Conservation (phyloP, 2,888 invertebrate species). For the Caenorhabditis angaria region DNA sequence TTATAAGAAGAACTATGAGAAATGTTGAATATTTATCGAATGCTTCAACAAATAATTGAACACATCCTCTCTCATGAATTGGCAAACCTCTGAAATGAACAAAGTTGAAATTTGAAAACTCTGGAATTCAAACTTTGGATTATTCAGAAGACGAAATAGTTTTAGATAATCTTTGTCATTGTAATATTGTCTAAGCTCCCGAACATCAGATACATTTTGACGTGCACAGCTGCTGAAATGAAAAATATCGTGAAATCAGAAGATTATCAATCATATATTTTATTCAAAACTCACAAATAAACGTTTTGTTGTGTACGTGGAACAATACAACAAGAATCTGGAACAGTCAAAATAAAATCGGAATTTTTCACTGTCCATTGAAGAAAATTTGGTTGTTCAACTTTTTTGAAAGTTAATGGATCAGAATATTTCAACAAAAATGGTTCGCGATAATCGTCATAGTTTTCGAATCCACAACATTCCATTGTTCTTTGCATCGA, state of each 20-base stretch:
- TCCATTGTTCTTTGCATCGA: neutral
- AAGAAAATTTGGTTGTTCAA: neutral
- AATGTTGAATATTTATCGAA: neutral
- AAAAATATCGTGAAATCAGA: no score
- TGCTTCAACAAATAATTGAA: neutral
- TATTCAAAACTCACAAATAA: no score
- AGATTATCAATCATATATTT: no score
- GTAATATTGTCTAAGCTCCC: neutral
- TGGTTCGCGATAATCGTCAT: neutral
- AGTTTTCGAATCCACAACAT: neutral
- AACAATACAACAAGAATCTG: neutral
- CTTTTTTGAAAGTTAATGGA: neutral
- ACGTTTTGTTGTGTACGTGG: no score
- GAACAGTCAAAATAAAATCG: neutral
- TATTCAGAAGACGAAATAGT: no score
- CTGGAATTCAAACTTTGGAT: no score
- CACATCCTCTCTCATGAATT: neutral
- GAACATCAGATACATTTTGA: neutral
- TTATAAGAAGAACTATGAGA: neutral
- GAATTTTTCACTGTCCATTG: neutral
- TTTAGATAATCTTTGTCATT: neutral
- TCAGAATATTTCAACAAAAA: neutral
- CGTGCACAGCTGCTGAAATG: neutral
- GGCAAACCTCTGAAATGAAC: no score
- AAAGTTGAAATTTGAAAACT: no score